Evolutionary conservation across 1,140 invertebrate species (phyloP).

Genomic region (Lasioglossum albipes): DNA sequence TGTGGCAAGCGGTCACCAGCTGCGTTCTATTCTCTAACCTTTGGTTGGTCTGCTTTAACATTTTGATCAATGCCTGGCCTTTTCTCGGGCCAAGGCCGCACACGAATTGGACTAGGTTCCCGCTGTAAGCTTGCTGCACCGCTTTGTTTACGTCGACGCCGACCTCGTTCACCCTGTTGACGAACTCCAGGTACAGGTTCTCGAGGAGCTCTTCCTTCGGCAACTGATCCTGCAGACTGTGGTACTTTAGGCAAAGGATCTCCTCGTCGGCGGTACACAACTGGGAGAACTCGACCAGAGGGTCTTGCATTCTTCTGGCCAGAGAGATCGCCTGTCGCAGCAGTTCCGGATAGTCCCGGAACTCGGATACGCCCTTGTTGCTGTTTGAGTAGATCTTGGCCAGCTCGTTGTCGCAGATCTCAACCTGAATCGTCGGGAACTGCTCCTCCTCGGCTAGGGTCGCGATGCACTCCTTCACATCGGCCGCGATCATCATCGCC

Average conservation of each 20-base stretch:
- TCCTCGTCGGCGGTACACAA: slow-evolving; percentile 97
- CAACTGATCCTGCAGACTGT: slow-evolving; percentile 87
- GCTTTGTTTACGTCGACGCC: slow-evolving; percentile 98
- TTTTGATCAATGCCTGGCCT: slow-evolving; percentile 92
- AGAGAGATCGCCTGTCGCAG: slow-evolving; percentile 95
- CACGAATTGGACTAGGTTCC: slow-evolving; percentile 96
- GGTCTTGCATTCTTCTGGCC: slow-evolving; percentile 95
- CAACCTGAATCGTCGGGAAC: slow-evolving; percentile 92
- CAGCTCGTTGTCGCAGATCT: slow-evolving; percentile 96
- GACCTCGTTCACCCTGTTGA: slow-evolving; percentile 96
- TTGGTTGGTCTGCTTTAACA: slow-evolving; percentile 95
- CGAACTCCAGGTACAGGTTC: slow-evolving; percentile 94
- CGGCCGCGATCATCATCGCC: slow-evolving; percentile 90
- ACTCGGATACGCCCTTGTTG: slow-evolving; percentile 92
- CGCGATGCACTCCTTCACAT: slow-evolving; percentile 89
- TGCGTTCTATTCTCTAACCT: slow-evolving; percentile 96
- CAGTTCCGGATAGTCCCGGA: slow-evolving; percentile 93
- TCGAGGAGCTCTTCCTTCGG: slow-evolving; percentile 92
- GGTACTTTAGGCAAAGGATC: slow-evolving; percentile 95
- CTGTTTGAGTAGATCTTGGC: slow-evolving; percentile 95
- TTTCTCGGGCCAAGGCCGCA: slow-evolving; percentile 98
- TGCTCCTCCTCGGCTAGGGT: slow-evolving; percentile 91
- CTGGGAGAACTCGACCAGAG: slow-evolving; percentile 96
- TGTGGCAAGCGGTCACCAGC: slow-evolving; percentile 95
- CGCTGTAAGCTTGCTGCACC: slow-evolving; percentile 92